Percentiles rank a stretch among this genome's conserved stretches.
phyloP scores from a whole-genome alignment of 2,113 vertebrate genomes.

The Lepisosteus osseus region DNA sequence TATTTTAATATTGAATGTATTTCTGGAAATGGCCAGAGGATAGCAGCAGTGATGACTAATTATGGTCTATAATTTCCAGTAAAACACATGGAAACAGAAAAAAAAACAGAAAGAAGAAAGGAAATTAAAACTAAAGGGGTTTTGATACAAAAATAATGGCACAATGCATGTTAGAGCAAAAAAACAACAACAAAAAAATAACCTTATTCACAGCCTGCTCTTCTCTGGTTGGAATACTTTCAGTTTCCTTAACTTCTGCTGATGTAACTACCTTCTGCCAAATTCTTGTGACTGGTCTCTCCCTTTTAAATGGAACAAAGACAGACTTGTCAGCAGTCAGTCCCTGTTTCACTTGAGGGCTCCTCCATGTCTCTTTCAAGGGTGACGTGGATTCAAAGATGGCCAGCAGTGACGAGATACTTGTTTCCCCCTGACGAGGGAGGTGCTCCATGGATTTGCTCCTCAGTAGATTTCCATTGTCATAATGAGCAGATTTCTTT shows the following conservation, averaged over 20 bases:
- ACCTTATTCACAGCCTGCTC: not conserved
- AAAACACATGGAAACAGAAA: not conserved
- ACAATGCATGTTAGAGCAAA: no score
- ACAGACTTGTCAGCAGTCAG: no score
- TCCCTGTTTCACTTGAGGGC: constrained; percentile 18
- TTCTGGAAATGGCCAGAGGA: no score
- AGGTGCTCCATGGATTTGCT: constrained; percentile 57
- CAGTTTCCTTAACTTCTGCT: constrained; percentile 31
- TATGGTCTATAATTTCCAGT: not conserved
- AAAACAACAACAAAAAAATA: not conserved
- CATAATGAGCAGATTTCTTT: not conserved
- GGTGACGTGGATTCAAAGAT: constrained; percentile 59
- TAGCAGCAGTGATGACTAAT: no score
- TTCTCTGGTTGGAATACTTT: constrained; percentile 30
- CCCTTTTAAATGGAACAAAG: no score
- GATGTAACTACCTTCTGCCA: constrained; percentile 26
- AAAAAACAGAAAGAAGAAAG: no score
- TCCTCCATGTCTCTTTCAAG: constrained; percentile 36
- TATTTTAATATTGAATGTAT: no score
- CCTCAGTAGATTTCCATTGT: not conserved
- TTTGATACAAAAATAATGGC: no score
- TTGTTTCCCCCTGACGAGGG: constrained; percentile 21
- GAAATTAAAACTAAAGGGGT: not conserved
- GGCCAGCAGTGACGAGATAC: constrained; percentile 47
- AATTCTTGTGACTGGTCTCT: constrained; percentile 3